Percentiles rank a stretch among this genome's conserved stretches.
These are phyloP conservation scores for Martes flavigula DNA, from an alignment of 2,797 vertebrate genomes.

Conservation along the genomic window DNA sequence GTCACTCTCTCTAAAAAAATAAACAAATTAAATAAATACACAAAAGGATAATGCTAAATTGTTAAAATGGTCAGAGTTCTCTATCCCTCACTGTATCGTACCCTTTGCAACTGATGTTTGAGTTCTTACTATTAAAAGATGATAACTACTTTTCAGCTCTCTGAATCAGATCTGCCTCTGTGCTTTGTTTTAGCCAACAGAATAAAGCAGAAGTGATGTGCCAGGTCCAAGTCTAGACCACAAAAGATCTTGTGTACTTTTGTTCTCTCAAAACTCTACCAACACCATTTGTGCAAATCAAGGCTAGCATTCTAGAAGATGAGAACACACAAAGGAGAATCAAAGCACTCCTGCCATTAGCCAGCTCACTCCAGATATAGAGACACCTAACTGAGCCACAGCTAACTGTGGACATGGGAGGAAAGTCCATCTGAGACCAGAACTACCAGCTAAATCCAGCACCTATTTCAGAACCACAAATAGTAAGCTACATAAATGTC, in stretches of 20 bases:
- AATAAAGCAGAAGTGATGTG: not conserved
- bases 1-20: no score
- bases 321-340: not conserved
- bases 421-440: not conserved
- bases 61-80: not conserved
- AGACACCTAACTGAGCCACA: not conserved
- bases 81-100: not conserved
- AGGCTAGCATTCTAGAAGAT: not conserved
- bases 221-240: not conserved
- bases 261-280: not conserved
- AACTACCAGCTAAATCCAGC: not conserved
- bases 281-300: not conserved
- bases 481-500: not conserved
- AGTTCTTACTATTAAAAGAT: not conserved
- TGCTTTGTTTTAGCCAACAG: not conserved
- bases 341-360: not conserved
- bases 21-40: no score
- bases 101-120: not conserved
- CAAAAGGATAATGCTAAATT: not conserved
- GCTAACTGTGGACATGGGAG: not conserved
- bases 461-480: not conserved
- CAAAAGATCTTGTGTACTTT: not conserved
- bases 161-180: not conserved
- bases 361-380: not conserved
- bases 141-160: not conserved